Percentiles rank a stretch among this genome's conserved stretches.
phyloP scores from a whole-genome alignment of 1,140 invertebrate species.

The Drosophila paulistorum region DNA sequence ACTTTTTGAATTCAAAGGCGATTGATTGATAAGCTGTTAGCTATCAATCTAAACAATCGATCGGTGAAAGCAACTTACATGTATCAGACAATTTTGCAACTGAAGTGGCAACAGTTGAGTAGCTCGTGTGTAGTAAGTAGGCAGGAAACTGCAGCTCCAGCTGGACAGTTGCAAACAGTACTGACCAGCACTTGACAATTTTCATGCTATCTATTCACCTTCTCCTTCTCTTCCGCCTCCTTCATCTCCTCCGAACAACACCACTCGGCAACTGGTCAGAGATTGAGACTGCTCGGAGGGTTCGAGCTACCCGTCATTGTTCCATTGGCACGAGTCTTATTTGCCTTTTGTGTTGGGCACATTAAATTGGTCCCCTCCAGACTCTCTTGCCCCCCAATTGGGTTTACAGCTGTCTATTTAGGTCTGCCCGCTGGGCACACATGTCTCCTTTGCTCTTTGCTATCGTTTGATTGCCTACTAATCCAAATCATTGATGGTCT shows the following conservation, averaged over 20 bases:
- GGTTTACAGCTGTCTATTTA: slow-evolving; percentile 53
- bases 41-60: not conserved
- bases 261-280: slow-evolving; percentile 1
- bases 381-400: slow-evolving; percentile 22
- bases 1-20: not conserved
- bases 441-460: slow-evolving; percentile 47
- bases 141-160: slow-evolving; percentile 8
- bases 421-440: slow-evolving; percentile 67
- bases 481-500: slow-evolving; percentile 63
- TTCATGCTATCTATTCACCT: not conserved
- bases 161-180: not conserved
- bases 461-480: slow-evolving; percentile 63
- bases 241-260: too few species aligned
- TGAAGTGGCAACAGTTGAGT: slow-evolving; percentile 2
- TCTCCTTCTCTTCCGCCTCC: too few species aligned
- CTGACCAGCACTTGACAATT: not conserved
- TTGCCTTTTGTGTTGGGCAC: slow-evolving; percentile 31
- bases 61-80: slow-evolving; percentile 10
- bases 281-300: not conserved
- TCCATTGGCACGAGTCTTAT: slow-evolving; percentile 18
- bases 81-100: slow-evolving; percentile 8
- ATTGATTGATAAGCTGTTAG: slow-evolving; percentile 4
- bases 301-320: slow-evolving; percentile 5
- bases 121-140: not conserved
- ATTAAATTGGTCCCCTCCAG: slow-evolving; percentile 51